Conservation (phyloP, 2,797 vertebrate genomes). For the Pseudomugil gertrudae region DNA sequence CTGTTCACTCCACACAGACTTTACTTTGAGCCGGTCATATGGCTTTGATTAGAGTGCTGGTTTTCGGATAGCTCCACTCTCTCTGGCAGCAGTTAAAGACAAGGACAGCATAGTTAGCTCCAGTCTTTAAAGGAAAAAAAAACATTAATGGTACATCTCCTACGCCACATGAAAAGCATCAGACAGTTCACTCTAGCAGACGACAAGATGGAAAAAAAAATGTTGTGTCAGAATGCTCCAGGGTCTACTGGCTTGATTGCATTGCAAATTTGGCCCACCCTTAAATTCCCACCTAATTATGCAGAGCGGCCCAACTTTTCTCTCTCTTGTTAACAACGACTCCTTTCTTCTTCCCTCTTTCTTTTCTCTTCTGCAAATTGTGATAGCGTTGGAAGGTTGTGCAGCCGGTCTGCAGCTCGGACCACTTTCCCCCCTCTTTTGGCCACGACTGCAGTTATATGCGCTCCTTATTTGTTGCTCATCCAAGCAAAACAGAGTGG, state of each 20-base stretch:
- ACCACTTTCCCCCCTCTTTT: constrained; percentile 47
- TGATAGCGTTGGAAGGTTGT: constrained; percentile 60
- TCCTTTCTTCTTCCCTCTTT: constrained; percentile 62
- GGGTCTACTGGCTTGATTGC: constrained; percentile 61
- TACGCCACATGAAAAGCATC: constrained; percentile 47
- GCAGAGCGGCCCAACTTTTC: constrained; percentile 57
- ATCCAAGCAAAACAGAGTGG: constrained; percentile 60
- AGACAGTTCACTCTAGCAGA: constrained; percentile 21
- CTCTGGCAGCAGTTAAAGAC: constrained; percentile 71
- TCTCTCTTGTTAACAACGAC: constrained; percentile 66
- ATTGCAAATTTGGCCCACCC: constrained; percentile 59
- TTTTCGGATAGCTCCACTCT: constrained; percentile 69
- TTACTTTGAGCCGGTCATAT: constrained; percentile 80
- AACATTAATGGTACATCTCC: constrained; percentile 49
- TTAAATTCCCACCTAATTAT: constrained; percentile 74
- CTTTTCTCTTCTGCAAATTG: constrained; percentile 58
- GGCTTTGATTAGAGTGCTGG: constrained; percentile 80
- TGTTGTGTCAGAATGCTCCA: constrained; percentile 48
- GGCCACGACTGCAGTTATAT: constrained; percentile 52
- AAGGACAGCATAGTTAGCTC: constrained; percentile 74
- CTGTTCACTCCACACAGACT: constrained; percentile 74
- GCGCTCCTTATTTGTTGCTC: constrained; percentile 46
- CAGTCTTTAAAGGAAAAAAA: constrained; percentile 36
- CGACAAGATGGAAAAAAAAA: constrained; percentile 55
- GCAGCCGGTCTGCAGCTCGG: constrained; percentile 57